These are phyloP conservation scores for Agrochola circellaris DNA, from an alignment of 2,888 invertebrate species.

Conservation along the genomic window DNA sequence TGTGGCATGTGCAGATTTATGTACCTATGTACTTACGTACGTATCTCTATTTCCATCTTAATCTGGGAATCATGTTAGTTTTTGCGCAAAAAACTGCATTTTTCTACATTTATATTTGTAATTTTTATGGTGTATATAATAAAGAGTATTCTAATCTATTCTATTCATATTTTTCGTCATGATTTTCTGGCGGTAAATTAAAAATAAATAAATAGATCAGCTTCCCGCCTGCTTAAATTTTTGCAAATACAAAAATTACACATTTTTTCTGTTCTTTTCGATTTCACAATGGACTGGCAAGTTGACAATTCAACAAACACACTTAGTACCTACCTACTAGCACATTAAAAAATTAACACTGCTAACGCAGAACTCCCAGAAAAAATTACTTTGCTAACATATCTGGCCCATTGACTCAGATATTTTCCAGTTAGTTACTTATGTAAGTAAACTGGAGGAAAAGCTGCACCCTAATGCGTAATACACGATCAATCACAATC, in stretches of 20 bases:
- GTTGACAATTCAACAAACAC: conserved; percentile 6
- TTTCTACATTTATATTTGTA: too few relatives aligned
- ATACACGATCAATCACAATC: too few relatives aligned
- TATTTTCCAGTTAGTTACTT: not conserved
- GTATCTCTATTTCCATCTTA: conserved; percentile 49
- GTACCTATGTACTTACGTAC: conserved; percentile 12
- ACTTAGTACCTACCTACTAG: not conserved
- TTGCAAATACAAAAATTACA: conserved; percentile 1
- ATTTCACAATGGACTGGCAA: conserved; percentile 2
- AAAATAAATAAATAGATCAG: conserved; percentile 13
- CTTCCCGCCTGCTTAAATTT: not conserved
- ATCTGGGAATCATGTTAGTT: conserved; percentile 17
- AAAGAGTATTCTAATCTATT: too few relatives aligned
- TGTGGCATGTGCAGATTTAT: conserved; percentile 57
- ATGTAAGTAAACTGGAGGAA: not conserved
- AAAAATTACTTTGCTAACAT: not conserved
- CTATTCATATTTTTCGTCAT: not conserved
- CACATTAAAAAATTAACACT: not conserved
- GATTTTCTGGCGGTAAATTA: not conserved
- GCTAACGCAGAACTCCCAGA: not conserved
- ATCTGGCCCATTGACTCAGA: not conserved
- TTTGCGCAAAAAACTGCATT: conserved; percentile 15
- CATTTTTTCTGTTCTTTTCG: not conserved
- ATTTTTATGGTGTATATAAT: too few relatives aligned
- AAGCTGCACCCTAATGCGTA: not conserved